These are phyloP conservation scores for Lordiphosa andalusiaca DNA, from an alignment of 2,888 invertebrate genomes.

Conservation along the genomic window DNA sequence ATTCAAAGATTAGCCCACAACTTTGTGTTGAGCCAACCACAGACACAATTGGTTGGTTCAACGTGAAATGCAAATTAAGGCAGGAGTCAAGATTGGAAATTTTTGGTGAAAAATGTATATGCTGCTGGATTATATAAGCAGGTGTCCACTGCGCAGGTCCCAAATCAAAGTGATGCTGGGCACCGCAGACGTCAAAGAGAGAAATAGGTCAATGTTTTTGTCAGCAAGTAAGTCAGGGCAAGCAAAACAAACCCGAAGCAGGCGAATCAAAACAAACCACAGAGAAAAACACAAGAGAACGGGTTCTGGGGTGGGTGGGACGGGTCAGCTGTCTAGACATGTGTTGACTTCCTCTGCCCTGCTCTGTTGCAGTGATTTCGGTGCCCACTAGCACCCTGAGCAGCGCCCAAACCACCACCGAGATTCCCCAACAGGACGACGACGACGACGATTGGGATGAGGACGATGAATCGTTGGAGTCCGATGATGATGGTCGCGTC, in stretches of 20 bases:
- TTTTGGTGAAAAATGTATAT: slow-evolving; percentile 66
- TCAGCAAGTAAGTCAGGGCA: slow-evolving; percentile 38
- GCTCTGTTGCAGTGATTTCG: slow-evolving; percentile 53
- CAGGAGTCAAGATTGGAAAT: slow-evolving; percentile 11
- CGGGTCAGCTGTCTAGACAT: slow-evolving; percentile 17
- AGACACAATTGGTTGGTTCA: not conserved
- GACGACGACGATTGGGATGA: slow-evolving; percentile 77
- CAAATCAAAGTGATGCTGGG: slow-evolving; percentile 34
- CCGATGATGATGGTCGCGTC: slow-evolving; percentile 89
- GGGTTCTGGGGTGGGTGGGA: not conserved
- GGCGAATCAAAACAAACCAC: slow-evolving; percentile 54
- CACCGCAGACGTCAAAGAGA: slow-evolving; percentile 35
- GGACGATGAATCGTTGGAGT: slow-evolving; percentile 82
- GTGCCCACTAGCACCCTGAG: slow-evolving; percentile 59
- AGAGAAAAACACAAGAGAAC: slow-evolving; percentile 9
- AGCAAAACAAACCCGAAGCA: slow-evolving; percentile 44
- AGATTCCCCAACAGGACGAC: slow-evolving; percentile 75
- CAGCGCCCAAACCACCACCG: slow-evolving; percentile 63
- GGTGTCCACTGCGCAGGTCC: slow-evolving; percentile 65
- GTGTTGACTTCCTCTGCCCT: not conserved
- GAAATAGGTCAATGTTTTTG: slow-evolving; percentile 76
- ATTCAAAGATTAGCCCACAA: not conserved
- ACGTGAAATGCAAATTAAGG: not conserved
- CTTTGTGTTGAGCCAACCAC: too few relatives aligned
- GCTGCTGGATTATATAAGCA: slow-evolving; percentile 74